Percentiles rank a stretch among this genome's conserved stretches.
Conservation (phyloP, 2,888 invertebrate species). For the Apotomis betuletana region DNA sequence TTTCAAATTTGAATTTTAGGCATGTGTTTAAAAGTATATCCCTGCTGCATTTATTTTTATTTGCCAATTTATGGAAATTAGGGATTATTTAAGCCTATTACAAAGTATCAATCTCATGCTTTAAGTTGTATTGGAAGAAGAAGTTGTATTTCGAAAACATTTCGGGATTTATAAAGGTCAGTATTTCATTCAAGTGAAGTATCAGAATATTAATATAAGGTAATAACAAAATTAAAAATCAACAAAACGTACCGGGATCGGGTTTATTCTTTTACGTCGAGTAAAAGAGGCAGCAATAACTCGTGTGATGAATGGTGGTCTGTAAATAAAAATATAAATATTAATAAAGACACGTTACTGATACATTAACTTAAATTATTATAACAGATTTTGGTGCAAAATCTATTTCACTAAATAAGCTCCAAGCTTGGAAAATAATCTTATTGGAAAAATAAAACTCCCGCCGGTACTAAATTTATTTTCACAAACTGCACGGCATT, state of each 20-base stretch:
- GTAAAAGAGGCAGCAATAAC: background rate
- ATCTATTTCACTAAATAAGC: background rate
- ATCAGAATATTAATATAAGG: too few species aligned
- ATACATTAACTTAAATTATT: background rate
- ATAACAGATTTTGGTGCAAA: background rate
- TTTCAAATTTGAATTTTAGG: too few species aligned
- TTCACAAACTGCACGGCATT: constrained; percentile 12
- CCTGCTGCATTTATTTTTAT: too few species aligned
- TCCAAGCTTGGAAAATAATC: background rate
- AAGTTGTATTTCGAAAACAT: too few species aligned
- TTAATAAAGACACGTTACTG: background rate
- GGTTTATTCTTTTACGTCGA: background rate
- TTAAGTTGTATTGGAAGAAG: too few species aligned
- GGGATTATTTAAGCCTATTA: too few species aligned
- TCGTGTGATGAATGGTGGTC: background rate
- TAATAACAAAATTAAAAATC: background rate
- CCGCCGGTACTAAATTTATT: background rate
- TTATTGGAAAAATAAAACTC: constrained; percentile 12
- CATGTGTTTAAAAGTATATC: too few species aligned
- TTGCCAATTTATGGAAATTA: too few species aligned
- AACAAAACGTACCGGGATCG: background rate
- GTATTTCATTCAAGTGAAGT: too few species aligned
- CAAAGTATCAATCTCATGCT: too few species aligned
- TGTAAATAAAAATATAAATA: background rate
- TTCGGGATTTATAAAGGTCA: too few species aligned